Base-by-base conservation (phyloP, 2,797 vertebrate species). In the Malacoctenus gilli region DNA sequence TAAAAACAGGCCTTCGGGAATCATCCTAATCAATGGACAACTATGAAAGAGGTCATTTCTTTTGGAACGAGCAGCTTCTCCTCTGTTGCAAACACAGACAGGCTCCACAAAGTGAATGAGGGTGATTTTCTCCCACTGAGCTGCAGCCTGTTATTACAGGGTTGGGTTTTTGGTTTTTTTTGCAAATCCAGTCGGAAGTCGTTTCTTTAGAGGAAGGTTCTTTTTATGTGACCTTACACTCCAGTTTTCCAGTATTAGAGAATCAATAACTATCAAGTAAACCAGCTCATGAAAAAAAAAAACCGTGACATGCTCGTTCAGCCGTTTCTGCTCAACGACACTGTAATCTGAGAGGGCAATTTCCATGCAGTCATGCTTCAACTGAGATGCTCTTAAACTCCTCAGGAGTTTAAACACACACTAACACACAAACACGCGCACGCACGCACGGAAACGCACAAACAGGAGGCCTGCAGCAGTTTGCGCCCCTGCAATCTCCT, bases 401-500 rank as follows among this genome's bases (percentile, higher is more conserved):
- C 38, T 61, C 12, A 32, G 41, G 21, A 5, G 40, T 41, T 42
- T 23, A 15, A 65, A 50, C 36, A 14, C 25, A 21, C n/a, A n/a
- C n/a, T n/a, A n/a, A n/a, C n/a, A n/a, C n/a, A n/a, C n/a, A n/a
- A n/a, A n/a, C n/a, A n/a, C n/a, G n/a, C n/a, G n/a, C n/a, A n/a
- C n/a, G 34, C 32, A 31, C 14, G 49, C 36, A 41, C 22, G 31
- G 22, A 28, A 51, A 48, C 59, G 9, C 25, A 28, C 25, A 6
- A 59, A 59, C 31, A 20, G 49, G 37, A 46, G 40, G 20, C 53
- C 50, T 37, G n/a, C 36, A 61, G 35, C 23, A 15, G 49, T 73
- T 22, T 21, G 51, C 66, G 75, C 77, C n/a, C 68, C 56, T 59
- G 31, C 43, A 56, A 43, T 65, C 20, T 4, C 10, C 63, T 63